These are phyloP conservation scores for Camelus dromedarius DNA, from an alignment of 2,113 vertebrate genomes.

Conservation along the genomic window DNA sequence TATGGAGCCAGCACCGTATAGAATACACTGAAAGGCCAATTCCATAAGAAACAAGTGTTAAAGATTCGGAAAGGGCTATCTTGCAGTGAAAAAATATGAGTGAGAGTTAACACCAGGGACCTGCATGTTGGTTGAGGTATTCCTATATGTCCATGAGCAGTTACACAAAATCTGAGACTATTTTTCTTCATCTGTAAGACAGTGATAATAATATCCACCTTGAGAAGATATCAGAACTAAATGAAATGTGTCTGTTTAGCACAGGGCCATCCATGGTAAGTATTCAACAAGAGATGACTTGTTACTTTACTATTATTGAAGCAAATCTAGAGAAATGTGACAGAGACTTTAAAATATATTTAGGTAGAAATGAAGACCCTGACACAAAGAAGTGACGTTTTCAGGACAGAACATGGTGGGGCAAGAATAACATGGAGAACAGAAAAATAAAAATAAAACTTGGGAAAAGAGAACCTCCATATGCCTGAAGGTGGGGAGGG, in stretches of 20 bases:
- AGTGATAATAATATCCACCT: background rate
- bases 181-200: conserved; percentile 20
- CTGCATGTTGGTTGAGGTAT: background rate
- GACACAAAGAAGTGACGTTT: background rate
- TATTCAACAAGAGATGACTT: background rate
- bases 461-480: background rate
- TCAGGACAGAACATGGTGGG: background rate
- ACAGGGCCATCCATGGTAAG: background rate
- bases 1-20: background rate
- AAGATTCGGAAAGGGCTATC: background rate
- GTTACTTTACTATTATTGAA: background rate
- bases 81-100: background rate
- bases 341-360: background rate
- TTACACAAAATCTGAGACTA: background rate
- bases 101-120: background rate
- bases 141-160: background rate
- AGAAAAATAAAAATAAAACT: background rate
- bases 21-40: background rate
- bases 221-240: background rate
- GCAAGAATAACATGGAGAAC: background rate
- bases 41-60: background rate
- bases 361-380: background rate
- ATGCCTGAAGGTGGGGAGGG: no score
- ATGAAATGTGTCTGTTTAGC: background rate
- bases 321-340: background rate